Evolutionary conservation across 2,888 invertebrate species (phyloP).

Genomic region (Myopa testacea): DNA sequence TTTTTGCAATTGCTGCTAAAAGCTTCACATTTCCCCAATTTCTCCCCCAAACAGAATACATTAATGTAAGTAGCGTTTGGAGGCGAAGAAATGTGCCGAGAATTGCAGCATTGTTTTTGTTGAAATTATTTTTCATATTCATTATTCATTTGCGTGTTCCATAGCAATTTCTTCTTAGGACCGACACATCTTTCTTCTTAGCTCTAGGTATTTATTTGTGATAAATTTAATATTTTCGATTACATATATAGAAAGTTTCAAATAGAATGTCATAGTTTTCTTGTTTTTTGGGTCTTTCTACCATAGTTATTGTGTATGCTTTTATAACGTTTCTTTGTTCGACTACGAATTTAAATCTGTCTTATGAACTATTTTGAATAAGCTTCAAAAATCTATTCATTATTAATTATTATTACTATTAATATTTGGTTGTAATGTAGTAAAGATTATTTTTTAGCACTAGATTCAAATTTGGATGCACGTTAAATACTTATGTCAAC

Average conservation of each 20-base stretch:
- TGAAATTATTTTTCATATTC: slow-evolving; percentile 21
- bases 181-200: slow-evolving; percentile 30
- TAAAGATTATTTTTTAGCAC: neutral
- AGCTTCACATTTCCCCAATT: neutral
- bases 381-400: slow-evolving; percentile 14
- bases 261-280: neutral
- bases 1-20: slow-evolving; percentile 24
- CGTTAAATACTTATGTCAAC: slow-evolving; percentile 34
- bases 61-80: neutral
- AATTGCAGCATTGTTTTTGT: slow-evolving; percentile 14
- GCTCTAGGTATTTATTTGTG: neutral
- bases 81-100: neutral
- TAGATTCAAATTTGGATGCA: neutral
- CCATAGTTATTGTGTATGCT: slow-evolving; percentile 45
- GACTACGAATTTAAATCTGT: slow-evolving; percentile 10
- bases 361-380: slow-evolving; percentile 28
- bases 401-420: slow-evolving; percentile 17
- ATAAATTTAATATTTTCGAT: slow-evolving; percentile 22
- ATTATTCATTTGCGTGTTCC: slow-evolving; percentile 14
- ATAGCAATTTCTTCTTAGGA: slow-evolving; percentile 27
- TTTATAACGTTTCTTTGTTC: slow-evolving; percentile 38
- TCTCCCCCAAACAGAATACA: neutral
- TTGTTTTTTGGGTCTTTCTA: slow-evolving; percentile 19
- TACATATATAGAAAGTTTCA: neutral
- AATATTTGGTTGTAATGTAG: slow-evolving; percentile 21